These are phyloP conservation scores for Premnoplex brunnescens DNA, from an alignment of 2,797 vertebrate genomes.

Conservation along the genomic window DNA sequence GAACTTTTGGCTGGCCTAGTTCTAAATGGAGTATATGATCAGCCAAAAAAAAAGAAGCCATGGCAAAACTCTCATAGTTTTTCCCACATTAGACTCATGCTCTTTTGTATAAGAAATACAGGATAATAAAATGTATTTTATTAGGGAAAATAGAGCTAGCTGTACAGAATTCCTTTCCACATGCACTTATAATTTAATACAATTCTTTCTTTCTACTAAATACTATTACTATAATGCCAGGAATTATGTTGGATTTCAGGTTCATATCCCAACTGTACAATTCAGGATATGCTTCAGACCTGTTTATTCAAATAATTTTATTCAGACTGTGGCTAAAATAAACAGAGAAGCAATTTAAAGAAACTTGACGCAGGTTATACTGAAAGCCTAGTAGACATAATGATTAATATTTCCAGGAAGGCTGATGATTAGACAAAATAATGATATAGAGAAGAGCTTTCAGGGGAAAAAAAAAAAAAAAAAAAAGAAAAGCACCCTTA, in stretches of 20 bases:
- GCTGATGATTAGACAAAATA: slow-evolving; percentile 54
- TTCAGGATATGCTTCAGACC: slow-evolving; percentile 45
- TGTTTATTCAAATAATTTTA: slow-evolving; percentile 46
- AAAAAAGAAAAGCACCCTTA: neutral
- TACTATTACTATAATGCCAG: slow-evolving; percentile 14
- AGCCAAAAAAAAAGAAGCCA: neutral
- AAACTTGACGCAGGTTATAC: slow-evolving; percentile 19
- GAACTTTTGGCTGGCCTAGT: neutral
- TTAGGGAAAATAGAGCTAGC: neutral
- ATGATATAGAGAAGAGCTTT: slow-evolving; percentile 1
- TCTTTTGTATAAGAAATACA: neutral
- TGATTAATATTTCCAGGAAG: slow-evolving; percentile 58
- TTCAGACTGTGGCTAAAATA: slow-evolving; percentile 45
- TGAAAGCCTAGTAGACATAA: slow-evolving; percentile 33
- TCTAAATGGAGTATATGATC: neutral
- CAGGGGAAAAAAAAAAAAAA: neutral
- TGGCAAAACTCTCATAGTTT: neutral
- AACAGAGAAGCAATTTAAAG: slow-evolving; percentile 46
- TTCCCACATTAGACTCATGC: neutral
- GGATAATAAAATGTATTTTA: neutral
- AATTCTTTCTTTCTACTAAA: slow-evolving; percentile 31
- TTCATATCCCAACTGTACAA: slow-evolving; percentile 49
- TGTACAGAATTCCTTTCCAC: slow-evolving; percentile 1
- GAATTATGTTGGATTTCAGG: slow-evolving; percentile 47
- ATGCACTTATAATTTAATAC: slow-evolving; percentile 12